Evolutionary conservation across 2,113 vertebrate species (phyloP).

Genomic region (Neodon shergylaensis): DNA sequence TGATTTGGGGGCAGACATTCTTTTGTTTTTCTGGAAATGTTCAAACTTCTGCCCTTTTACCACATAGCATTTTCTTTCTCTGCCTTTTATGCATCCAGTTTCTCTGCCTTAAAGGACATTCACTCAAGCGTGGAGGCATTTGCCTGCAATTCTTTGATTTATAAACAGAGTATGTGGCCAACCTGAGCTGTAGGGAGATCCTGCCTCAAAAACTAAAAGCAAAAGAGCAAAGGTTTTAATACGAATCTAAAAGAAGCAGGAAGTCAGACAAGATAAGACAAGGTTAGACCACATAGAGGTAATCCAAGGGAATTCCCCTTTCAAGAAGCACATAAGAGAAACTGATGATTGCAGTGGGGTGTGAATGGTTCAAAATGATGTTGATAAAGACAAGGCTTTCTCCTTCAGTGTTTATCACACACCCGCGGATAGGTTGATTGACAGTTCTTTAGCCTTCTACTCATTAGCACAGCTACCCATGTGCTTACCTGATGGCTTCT

Average conservation of each 20-base stretch:
- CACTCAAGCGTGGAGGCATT: no score
- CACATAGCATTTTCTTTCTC: background rate
- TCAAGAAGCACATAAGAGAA: no score
- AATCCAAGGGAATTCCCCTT: background rate
- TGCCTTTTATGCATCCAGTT: background rate
- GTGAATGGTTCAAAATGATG: background rate
- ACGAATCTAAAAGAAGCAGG: background rate
- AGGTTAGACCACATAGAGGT: accelerated
- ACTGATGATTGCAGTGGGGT: background rate
- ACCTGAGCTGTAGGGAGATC: background rate
- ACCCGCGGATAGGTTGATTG: background rate
- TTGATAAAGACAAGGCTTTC: background rate
- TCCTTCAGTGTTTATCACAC: background rate
- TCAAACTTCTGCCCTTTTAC: background rate
- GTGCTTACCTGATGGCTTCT: constrained; percentile 91
- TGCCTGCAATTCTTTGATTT: background rate
- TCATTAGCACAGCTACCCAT: background rate
- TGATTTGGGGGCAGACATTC: background rate
- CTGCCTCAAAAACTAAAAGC: background rate
- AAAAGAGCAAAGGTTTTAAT: background rate
- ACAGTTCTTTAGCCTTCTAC: background rate
- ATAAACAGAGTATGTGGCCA: background rate
- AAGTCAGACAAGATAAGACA: background rate
- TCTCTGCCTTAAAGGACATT: background rate
- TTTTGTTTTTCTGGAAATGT: background rate